Percentiles rank a stretch among this genome's conserved stretches.
phyloP scores from a whole-genome alignment of 35 echinoderm and acorn worm species.

The Amphiura filiformis region DNA sequence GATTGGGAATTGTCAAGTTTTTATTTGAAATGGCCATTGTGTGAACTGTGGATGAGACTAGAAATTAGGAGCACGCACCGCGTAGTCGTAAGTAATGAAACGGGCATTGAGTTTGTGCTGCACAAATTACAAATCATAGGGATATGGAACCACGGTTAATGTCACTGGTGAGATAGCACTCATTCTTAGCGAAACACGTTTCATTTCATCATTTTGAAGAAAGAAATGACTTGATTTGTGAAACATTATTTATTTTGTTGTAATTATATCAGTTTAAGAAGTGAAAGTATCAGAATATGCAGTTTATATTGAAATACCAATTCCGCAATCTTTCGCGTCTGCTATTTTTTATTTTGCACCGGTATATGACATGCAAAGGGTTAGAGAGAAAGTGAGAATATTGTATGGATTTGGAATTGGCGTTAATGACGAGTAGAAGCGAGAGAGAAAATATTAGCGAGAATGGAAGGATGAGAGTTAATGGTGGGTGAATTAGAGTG shows the following conservation, averaged over 20 bases:
- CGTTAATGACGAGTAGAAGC: not conserved
- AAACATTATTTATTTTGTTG: too few relatives aligned
- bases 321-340: too few relatives aligned
- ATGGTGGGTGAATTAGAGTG: not conserved
- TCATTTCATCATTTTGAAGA: too few relatives aligned
- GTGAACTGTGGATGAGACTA: not conserved
- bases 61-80: not conserved
- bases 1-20: too few relatives aligned
- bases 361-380: not conserved
- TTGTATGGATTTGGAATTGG: constrained; percentile 7
- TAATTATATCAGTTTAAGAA: too few relatives aligned
- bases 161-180: too few relatives aligned
- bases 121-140: constrained; percentile 5
- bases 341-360: too few relatives aligned
- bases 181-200: too few relatives aligned
- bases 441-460: not conserved
- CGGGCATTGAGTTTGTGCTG: not conserved
- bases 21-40: too few relatives aligned
- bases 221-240: too few relatives aligned
- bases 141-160: not conserved
- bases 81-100: not conserved
- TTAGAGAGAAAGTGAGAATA: not conserved
- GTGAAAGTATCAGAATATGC: too few relatives aligned
- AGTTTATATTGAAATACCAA: too few relatives aligned
- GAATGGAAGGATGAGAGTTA: not conserved